Evolutionary conservation across 1,140 invertebrate species (phyloP).

Genomic region (Micrasema longulum): DNA sequence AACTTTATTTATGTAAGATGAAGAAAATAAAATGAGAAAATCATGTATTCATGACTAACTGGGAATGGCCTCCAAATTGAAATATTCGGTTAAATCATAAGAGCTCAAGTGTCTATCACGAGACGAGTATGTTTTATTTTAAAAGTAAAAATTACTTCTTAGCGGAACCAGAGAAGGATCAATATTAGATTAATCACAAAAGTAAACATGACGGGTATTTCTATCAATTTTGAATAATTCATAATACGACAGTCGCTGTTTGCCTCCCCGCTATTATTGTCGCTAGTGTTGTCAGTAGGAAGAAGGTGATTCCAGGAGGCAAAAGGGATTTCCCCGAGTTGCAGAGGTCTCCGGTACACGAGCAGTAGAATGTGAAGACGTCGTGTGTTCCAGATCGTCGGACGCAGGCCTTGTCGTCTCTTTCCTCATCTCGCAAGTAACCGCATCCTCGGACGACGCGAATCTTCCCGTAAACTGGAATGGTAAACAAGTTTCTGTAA

Average conservation of each 20-base stretch:
- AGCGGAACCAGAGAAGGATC: no score
- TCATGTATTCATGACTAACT: no score
- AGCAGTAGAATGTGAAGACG: slow-evolving; percentile 78
- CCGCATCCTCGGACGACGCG: slow-evolving; percentile 82
- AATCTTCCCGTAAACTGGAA: slow-evolving; percentile 79
- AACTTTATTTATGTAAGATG: no score
- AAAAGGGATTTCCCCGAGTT: slow-evolving; percentile 65
- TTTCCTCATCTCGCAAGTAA: slow-evolving; percentile 73
- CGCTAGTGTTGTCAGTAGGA: slow-evolving; percentile 17
- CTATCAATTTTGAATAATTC: no score
- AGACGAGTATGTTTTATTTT: background rate
- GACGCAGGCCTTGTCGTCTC: slow-evolving; percentile 72
- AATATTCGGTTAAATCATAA: no score
- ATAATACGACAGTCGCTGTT: slow-evolving; percentile 12
- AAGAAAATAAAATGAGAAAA: no score
- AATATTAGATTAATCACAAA: no score
- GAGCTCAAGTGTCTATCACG: no score
- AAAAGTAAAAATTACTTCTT: background rate
- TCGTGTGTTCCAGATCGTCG: slow-evolving; percentile 79
- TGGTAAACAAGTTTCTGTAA: no score
- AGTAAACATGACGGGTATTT: no score
- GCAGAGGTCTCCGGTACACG: slow-evolving; percentile 80
- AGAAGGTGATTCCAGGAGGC: background rate
- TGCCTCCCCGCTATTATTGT: slow-evolving; percentile 5
- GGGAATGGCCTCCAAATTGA: no score